Evolutionary conservation across 1,140 invertebrate species (phyloP), one percentile per base, ranked within the genome.

Genomic region (Pseudomyrmex pallidus): DNA sequence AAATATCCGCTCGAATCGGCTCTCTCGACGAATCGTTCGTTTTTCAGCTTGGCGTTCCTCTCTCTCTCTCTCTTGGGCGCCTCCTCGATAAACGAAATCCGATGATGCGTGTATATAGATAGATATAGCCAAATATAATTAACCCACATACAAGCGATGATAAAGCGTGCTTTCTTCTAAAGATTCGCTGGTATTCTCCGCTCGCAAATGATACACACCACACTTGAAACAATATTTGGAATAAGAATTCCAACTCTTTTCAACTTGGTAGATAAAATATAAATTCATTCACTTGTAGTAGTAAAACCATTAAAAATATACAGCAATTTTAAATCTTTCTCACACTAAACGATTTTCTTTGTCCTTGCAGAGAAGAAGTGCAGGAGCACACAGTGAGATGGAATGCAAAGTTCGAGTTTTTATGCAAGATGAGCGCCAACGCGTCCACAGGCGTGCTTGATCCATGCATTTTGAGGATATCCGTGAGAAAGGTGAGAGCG

Each of bases 341-440:
- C 35, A 35, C 5, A 35, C 35, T 35, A 59, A 50, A 59, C 15
- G 17, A 35, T 35, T 35, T 25, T n/a, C 35, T n/a, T 12, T 17
- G 20, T 77, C 2, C 80, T 74, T 70, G 86, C 91, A 99, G 99
- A 91, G 97, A 98, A 94, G 98, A 99, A 94, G 98, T 99, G 56
- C 95, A 96, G 82, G 98, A 99, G 91, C 98, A 99, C 95, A 96
- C 97, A 87, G 98, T 99, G 59, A 96, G 96, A 92, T 99, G 99
- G 98, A 96, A 97, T 91, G 96, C 96, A 12, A 96, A 96, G 87
- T 99, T 99, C 94, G 96, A 96, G 88, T 99, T 99, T 94, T 96
- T 97, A 72, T 99, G 98, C 95, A 99, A 99, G 95, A 99, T 99
- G 97, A 98, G 97, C 92, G 98, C 98, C 62, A 99, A 98, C 94